Evolutionary conservation across 2,113 vertebrate species (phyloP), one percentile per base, ranked within the genome.

Genomic region (Sinosuthora webbiana): DNA sequence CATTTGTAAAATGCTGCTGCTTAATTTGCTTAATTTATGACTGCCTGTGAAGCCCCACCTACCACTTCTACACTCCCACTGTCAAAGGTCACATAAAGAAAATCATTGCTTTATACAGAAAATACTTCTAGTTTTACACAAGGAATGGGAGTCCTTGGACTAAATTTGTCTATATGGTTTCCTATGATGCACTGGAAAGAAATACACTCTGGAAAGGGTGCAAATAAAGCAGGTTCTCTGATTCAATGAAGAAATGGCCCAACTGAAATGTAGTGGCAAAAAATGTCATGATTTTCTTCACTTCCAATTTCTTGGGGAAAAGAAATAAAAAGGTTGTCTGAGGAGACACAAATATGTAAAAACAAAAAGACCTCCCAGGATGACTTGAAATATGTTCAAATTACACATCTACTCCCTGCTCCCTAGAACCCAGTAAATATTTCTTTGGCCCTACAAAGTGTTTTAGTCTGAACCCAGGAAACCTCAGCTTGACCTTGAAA

Each of bases 401-500:
- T 76, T 93, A 92, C 90, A 96, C 69, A 93, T 95, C 76, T 69
- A 90, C 73, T 96, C 90, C 69, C 73, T 92, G 90, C 80, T 96
- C 92, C 94, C 90, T 87, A 87, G 88, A 92, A 93, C 64, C 83
- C 73, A 94, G 85, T 96, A 96, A 96, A 96, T 95, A 96, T 76
- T 93, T 89, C 90, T 90, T 93, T 96, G 92, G 94, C 80, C 90
- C 73, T 85, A n/a, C n/a, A 33, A 84, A 92, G 42, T 74, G 42
- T 93, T 92, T 96, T 49, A 96, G 76, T 84, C 37, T 93, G 93
- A 96, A 95, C 83, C 92, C 92, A 95, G 92, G 69, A 96, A 96
- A 94, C 93, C 92, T 96, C 95, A 93, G 57, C 57, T 22, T 97
- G 90, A 93, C 90, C 93, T 95, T 93, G 73, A 88, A 97, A 96